These are phyloP conservation scores for Zaprionus gabonicus DNA, from an alignment of 1,140 invertebrate species.

Conservation along the genomic window DNA sequence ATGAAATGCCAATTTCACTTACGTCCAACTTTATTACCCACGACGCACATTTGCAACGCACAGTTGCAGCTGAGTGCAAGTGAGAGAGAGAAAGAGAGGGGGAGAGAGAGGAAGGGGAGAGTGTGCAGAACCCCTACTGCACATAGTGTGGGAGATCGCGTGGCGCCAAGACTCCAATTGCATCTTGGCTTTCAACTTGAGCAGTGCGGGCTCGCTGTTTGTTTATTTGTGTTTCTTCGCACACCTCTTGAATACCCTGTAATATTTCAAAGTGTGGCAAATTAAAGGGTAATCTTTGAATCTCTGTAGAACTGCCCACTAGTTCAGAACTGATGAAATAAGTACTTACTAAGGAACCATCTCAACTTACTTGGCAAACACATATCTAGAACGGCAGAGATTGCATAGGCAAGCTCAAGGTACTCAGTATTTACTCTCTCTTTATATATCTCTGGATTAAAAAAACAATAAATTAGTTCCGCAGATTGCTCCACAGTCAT, in stretches of 20 bases:
- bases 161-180: constrained; percentile 68
- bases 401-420: no score
- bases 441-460: no score
- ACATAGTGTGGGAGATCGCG: neutral
- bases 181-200: constrained; percentile 75
- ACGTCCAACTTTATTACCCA: constrained; percentile 83
- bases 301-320: neutral
- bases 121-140: neutral
- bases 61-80: constrained; percentile 57
- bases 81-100: neutral
- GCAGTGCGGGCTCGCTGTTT: constrained; percentile 68
- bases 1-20: constrained; percentile 84
- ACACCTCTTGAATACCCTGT: neutral
- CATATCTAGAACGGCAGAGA: no score
- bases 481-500: no score
- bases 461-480: no score
- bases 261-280: neutral
- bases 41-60: constrained; percentile 84
- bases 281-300: no score
- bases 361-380: no score
- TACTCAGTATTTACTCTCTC: no score
- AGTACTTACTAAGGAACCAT: no score
- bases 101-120: neutral
- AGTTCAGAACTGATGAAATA: neutral
- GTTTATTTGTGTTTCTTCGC: constrained; percentile 58